A percentile compares a stretch with the other conserved stretches of the same genome.
Evolutionary conservation across 2,888 invertebrate species (phyloP).

Genomic region (Pandemis heparana): DNA sequence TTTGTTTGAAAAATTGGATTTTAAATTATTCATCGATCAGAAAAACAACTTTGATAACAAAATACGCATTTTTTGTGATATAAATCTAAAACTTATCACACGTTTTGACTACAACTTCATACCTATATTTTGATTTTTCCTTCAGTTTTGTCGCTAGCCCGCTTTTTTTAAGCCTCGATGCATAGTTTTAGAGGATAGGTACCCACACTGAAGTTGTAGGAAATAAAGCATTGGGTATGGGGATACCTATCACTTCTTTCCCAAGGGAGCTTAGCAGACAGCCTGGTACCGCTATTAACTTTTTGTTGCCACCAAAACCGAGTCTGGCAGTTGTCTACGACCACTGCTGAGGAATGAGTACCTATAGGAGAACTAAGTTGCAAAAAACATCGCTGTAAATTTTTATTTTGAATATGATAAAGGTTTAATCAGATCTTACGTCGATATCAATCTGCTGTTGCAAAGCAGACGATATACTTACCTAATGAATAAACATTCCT

Average conservation of each 20-base stretch:
- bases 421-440: neutral
- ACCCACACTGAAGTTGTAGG: constrained; percentile 41
- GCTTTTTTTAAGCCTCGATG: neutral
- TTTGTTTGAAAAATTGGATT: neutral
- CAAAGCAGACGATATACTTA: neutral
- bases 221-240: neutral
- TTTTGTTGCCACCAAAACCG: constrained; percentile 42
- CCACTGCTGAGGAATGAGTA: constrained; percentile 17
- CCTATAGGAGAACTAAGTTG: no score
- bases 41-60: neutral
- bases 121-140: neutral
- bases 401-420: no score
- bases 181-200: constrained; percentile 51
- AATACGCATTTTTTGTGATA: neutral
- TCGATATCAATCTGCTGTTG: neutral
- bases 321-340: constrained; percentile 41
- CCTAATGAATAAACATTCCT: neutral
- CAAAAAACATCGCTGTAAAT: no score
- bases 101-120: neutral
- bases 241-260: constrained; percentile 37
- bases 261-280: constrained; percentile 54
- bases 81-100: neutral
- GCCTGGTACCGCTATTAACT: constrained; percentile 26
- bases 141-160: constrained; percentile 43
- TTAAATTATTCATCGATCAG: neutral